Evolutionary conservation across 2,113 vertebrate genomes (phyloP).

Genomic region (Channa argus): DNA sequence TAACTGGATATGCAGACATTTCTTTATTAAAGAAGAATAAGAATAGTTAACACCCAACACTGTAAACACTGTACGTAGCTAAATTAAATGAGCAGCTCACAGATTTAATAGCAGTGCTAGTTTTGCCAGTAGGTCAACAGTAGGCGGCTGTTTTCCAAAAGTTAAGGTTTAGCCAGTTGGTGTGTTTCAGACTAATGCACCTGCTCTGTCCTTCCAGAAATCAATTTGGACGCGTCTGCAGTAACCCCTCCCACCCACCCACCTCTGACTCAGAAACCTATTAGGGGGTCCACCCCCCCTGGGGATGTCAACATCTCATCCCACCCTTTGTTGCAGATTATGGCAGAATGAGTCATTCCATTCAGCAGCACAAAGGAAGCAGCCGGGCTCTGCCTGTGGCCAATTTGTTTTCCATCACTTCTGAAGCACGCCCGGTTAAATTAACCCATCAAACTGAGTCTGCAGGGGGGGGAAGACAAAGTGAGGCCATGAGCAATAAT

Average conservation of each 20-base stretch:
- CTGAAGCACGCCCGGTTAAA: conserved; percentile 60
- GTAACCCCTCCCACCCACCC: background rate
- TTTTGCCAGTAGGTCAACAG: no score
- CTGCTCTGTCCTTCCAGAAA: conserved; percentile 50
- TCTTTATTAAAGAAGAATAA: no score
- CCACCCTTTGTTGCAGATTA: conserved; percentile 66
- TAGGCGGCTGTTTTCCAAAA: no score
- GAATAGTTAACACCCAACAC: no score
- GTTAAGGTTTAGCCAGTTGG: conserved; percentile 7
- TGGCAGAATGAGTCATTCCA: conserved; percentile 53
- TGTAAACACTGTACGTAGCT: no score
- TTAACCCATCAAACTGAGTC: conserved; percentile 33
- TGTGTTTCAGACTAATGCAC: conserved; percentile 37
- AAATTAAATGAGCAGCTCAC: no score
- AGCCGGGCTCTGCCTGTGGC: conserved; percentile 53
- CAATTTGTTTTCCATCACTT: conserved; percentile 74
- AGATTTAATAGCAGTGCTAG: no score
- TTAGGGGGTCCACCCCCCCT: conserved; percentile 54
- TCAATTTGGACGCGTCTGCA: conserved; percentile 64
- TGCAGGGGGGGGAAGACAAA: conserved; percentile 44
- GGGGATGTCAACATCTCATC: conserved; percentile 63
- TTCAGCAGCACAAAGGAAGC: conserved; percentile 54
- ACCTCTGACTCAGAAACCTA: conserved; percentile 37
- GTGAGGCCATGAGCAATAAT: conserved; percentile 53
- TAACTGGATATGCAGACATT: no score